phyloP scores from a whole-genome alignment of 2,888 invertebrate species.

The Lasioglossum malachurum region DNA sequence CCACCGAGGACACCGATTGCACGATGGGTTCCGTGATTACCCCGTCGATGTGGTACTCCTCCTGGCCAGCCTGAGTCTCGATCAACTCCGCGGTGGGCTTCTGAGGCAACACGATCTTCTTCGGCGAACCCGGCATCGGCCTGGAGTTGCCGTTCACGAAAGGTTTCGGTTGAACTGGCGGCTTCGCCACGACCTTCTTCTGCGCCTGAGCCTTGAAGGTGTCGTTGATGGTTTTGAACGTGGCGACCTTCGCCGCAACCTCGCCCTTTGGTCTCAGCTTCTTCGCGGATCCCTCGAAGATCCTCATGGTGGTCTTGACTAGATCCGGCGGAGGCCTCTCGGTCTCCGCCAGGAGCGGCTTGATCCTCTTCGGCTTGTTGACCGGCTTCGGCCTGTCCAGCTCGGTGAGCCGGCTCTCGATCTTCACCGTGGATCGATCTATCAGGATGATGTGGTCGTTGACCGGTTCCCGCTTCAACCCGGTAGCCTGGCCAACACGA shows the following conservation, averaged over 20 bases:
- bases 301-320: conserved; percentile 93
- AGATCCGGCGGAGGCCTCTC: conserved; percentile 96
- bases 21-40: conserved; percentile 81
- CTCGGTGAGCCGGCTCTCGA: conserved; percentile 81
- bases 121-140: conserved; percentile 80
- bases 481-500: conserved; percentile 43
- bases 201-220: conserved; percentile 85
- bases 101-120: conserved; percentile 75
- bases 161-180: conserved; percentile 86
- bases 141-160: conserved; percentile 79
- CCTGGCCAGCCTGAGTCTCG: conserved; percentile 71
- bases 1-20: conserved; percentile 83
- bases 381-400: conserved; percentile 84
- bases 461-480: conserved; percentile 82
- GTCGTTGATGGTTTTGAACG: conserved; percentile 88
- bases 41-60: conserved; percentile 76
- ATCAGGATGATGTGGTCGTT: conserved; percentile 86
- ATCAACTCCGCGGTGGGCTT: conserved; percentile 77
- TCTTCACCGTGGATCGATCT: conserved; percentile 81
- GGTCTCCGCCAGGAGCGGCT: conserved; percentile 89
- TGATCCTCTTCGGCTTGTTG: conserved; percentile 88
- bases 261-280: conserved; percentile 85
- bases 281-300: conserved; percentile 89
- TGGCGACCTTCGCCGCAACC: conserved; percentile 89
- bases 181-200: conserved; percentile 85